These are phyloP conservation scores for Tetragonisca angustula DNA, from an alignment of 2,888 invertebrate genomes.

Conservation along the genomic window DNA sequence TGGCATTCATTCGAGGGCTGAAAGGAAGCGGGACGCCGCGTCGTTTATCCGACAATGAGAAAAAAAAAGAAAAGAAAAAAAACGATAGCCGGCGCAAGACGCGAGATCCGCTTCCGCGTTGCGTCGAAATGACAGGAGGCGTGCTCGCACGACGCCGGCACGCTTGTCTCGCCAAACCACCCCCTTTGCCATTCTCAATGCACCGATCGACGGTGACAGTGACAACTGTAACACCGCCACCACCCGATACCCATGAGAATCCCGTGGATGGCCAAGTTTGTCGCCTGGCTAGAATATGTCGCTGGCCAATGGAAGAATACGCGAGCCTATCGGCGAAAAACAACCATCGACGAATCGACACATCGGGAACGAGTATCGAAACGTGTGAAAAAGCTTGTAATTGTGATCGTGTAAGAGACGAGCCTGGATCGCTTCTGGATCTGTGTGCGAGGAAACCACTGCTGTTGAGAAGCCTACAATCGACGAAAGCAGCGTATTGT, in stretches of 20 bases:
- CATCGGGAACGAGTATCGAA: background rate
- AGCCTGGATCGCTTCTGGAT: too few relatives aligned
- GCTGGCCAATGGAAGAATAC: constrained; percentile 11
- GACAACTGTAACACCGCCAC: constrained; percentile 76
- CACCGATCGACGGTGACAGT: constrained; percentile 75
- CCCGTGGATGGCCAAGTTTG: constrained; percentile 56
- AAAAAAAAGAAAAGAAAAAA: background rate
- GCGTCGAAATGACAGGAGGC: constrained; percentile 74
- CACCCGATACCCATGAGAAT: constrained; percentile 82
- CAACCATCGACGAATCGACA: background rate
- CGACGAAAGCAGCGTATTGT: too few relatives aligned
- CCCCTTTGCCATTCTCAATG: constrained; percentile 79
- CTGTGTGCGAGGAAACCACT: too few relatives aligned
- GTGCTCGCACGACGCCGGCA: constrained; percentile 66
- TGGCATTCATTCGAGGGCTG: constrained; percentile 16
- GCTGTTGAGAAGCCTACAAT: too few relatives aligned
- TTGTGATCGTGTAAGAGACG: too few relatives aligned
- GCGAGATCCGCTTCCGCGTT: constrained; percentile 43
- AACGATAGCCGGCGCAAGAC: constrained; percentile 51
- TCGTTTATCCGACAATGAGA: background rate
- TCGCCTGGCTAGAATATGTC: constrained; percentile 8
- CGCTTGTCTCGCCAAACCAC: constrained; percentile 63
- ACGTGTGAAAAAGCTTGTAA: background rate
- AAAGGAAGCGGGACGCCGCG: constrained; percentile 13
- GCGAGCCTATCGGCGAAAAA: background rate